Evolutionary conservation across 2,113 vertebrate genomes (phyloP).

Genomic region (Datnioides undecimradiatus): DNA sequence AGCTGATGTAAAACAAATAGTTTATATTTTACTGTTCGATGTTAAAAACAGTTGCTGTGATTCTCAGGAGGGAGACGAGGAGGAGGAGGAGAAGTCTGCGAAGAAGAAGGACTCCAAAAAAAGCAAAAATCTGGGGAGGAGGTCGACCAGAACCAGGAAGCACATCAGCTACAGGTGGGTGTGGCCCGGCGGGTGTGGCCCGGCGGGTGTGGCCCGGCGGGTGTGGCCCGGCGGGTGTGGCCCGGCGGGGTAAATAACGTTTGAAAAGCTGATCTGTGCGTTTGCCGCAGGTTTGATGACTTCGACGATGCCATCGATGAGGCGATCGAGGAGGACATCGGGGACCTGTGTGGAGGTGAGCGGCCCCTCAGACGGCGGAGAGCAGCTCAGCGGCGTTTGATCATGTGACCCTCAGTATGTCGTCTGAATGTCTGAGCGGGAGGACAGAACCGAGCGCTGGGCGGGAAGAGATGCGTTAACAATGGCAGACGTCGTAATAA

Average conservation of each 20-base stretch:
- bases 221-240: background rate
- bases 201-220: conserved; percentile 79
- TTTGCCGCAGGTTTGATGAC: conserved; percentile 91
- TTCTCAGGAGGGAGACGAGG: conserved; percentile 82
- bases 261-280: background rate
- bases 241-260: no score
- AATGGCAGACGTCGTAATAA: no score
- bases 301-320: conserved; percentile 99
- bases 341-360: conserved; percentile 92
- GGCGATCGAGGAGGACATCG: conserved; percentile 96
- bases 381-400: background rate
- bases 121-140: conserved; percentile 91
- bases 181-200: background rate
- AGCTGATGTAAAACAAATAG: background rate
- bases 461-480: no score
- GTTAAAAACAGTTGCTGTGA: background rate
- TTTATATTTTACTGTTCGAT: background rate
- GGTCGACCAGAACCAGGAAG: conserved; percentile 94
- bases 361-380: background rate
- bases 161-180: conserved; percentile 97
- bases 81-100: conserved; percentile 86
- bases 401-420: background rate
- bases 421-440: no score
- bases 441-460: no score
- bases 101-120: conserved; percentile 95